phyloP scores from a whole-genome alignment of 30 jellyfish, hydroid and myxozoan species.

The Hydractinia symbiolongicarpus region DNA sequence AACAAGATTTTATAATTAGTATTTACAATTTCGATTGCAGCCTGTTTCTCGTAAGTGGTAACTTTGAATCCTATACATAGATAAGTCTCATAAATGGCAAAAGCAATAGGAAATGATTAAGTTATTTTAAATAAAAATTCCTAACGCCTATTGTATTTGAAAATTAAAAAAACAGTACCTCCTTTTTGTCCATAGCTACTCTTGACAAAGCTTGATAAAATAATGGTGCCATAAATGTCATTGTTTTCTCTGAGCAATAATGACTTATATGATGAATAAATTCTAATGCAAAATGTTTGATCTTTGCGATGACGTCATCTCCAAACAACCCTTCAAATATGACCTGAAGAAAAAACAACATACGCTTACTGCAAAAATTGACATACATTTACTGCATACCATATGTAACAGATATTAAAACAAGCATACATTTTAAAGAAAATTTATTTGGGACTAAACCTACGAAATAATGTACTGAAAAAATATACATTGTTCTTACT shows the following conservation, averaged over 20 bases:
- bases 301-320: slow-evolving; percentile 50
- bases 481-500: slow-evolving; percentile 25
- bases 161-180: slow-evolving; percentile 32
- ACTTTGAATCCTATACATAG: too few species aligned
- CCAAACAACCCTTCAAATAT: slow-evolving; percentile 81
- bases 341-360: slow-evolving; percentile 17
- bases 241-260: slow-evolving; percentile 52
- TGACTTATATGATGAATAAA: slow-evolving; percentile 68
- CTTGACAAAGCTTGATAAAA: slow-evolving; percentile 69
- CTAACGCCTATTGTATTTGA: too few species aligned
- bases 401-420: too few species aligned
- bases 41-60: too few species aligned
- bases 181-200: slow-evolving; percentile 48
- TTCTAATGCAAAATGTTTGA: slow-evolving; percentile 67
- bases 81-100: too few species aligned
- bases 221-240: slow-evolving; percentile 52
- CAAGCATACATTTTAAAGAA: neutral
- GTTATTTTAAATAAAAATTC: too few species aligned
- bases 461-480: neutral
- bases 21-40: too few species aligned
- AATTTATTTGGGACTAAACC: neutral
- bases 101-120: too few species aligned
- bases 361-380: neutral
- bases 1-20: too few species aligned
- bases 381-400: too few species aligned